Percentiles rank a stretch among this genome's conserved stretches.
phyloP scores from a whole-genome alignment of 2,113 vertebrate species.

The Anguilla rostrata region DNA sequence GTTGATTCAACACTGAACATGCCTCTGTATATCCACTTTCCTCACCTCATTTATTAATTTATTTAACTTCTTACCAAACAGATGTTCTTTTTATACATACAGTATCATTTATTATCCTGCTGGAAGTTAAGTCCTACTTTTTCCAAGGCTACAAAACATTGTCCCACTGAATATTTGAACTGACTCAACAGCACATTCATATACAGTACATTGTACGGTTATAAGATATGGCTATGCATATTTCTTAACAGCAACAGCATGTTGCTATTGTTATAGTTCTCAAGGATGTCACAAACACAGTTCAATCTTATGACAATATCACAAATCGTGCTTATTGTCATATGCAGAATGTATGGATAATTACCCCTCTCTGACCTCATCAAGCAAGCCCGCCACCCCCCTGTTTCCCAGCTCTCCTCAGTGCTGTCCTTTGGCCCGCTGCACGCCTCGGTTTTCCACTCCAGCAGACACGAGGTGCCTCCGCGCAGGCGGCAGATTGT shows the following conservation, averaged over 20 bases:
- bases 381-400: neutral
- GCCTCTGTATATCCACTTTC: too few relatives aligned
- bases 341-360: slow-evolving; percentile 54
- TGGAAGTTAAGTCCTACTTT: too few relatives aligned
- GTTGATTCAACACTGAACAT: neutral
- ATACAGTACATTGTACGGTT: neutral
- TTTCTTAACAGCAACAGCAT: neutral
- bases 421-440: too few relatives aligned
- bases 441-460: slow-evolving; percentile 64
- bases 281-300: neutral
- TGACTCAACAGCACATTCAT: too few relatives aligned
- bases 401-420: too few relatives aligned
- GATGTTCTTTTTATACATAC: too few relatives aligned
- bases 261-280: neutral
- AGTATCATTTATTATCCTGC: too few relatives aligned
- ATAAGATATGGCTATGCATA: neutral
- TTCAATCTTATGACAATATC: too few relatives aligned
- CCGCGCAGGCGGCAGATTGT: slow-evolving; percentile 75
- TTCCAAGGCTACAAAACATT: too few relatives aligned
- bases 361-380: slow-evolving; percentile 30
- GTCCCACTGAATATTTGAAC: too few relatives aligned
- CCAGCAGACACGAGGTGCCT: slow-evolving; percentile 72
- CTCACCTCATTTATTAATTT: too few relatives aligned
- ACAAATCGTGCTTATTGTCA: slow-evolving; percentile 27
- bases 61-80: too few relatives aligned